Conservation (phyloP, 1,140 invertebrate genomes). For the Drosophila ambigua region DNA sequence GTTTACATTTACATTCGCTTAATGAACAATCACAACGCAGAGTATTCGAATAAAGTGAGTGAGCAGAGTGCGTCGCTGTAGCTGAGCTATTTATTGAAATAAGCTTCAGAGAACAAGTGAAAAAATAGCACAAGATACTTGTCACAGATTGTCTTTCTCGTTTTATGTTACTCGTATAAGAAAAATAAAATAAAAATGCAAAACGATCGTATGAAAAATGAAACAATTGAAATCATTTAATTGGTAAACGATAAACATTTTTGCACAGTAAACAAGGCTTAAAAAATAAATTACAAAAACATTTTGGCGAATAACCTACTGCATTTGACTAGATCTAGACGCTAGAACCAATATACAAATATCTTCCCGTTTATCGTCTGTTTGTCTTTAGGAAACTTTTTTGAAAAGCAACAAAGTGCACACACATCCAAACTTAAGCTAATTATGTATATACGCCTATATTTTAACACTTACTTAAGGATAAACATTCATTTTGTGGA, state of each 20-base stretch:
- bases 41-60: slow-evolving; percentile 77
- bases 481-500: slow-evolving; percentile 62
- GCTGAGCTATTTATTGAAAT: slow-evolving; percentile 59
- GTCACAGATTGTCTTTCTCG: slow-evolving; percentile 69
- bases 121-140: slow-evolving; percentile 48
- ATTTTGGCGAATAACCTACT: slow-evolving; percentile 28
- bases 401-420: slow-evolving; percentile 65
- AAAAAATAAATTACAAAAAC: slow-evolving; percentile 46
- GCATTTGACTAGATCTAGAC: slow-evolving; percentile 43
- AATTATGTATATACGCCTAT: slow-evolving; percentile 42
- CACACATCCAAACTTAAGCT: slow-evolving; percentile 45
- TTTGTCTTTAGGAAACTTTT: slow-evolving; percentile 80
- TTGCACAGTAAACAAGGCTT: slow-evolving; percentile 50
- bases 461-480: slow-evolving; percentile 59
- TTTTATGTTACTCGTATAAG: slow-evolving; percentile 24
- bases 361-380: slow-evolving; percentile 30
- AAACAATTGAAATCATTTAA: slow-evolving; percentile 71
- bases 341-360: slow-evolving; percentile 21
- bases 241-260: slow-evolving; percentile 55
- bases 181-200: slow-evolving; percentile 64
- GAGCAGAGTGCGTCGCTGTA: slow-evolving; percentile 33
- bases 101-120: slow-evolving; percentile 24
- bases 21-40: slow-evolving; percentile 84
- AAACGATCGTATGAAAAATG: slow-evolving; percentile 43
- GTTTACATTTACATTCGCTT: slow-evolving; percentile 69